A percentile compares a stretch with the other conserved stretches of the same genome.
Evolutionary conservation across 2,797 vertebrate genomes (phyloP).

Genomic region (Manis javanica): DNA sequence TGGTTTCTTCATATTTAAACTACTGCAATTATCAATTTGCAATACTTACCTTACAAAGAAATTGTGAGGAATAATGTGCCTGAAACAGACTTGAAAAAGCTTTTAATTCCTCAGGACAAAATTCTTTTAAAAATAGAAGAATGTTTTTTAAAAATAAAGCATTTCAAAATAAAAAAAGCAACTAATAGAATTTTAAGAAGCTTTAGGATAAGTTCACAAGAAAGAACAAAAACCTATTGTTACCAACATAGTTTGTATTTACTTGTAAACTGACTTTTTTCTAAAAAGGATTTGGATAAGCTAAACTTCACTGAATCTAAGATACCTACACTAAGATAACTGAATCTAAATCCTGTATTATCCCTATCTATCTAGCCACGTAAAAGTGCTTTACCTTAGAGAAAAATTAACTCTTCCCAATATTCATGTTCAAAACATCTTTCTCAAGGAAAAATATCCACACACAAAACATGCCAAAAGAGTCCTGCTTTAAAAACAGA

Average conservation of each 20-base stretch:
- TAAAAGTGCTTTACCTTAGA: constrained; percentile 31
- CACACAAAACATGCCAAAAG: background rate
- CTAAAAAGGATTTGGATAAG: constrained; percentile 21
- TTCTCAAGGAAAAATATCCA: constrained; percentile 53
- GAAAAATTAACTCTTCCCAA: constrained; percentile 15
- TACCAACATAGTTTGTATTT: background rate
- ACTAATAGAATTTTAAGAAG: constrained; percentile 43
- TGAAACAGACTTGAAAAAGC: background rate
- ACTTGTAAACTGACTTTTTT: constrained; percentile 50
- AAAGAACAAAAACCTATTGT: background rate
- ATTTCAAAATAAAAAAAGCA: constrained; percentile 52
- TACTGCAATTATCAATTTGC: background rate
- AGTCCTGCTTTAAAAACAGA: background rate
- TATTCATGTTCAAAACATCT: constrained; percentile 2
- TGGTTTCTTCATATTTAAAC: background rate
- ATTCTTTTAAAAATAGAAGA: background rate
- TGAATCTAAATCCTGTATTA: background rate
- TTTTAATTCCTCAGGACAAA: constrained; percentile 35
- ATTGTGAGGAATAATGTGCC: background rate
- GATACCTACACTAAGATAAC: constrained; percentile 5
- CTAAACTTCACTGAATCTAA: constrained; percentile 17
- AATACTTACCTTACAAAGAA: background rate
- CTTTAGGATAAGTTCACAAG: background rate
- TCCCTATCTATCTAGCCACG: background rate
- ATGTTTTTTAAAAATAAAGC: constrained; percentile 25